Evolutionary conservation across 2,888 invertebrate species (phyloP), one percentile per base, ranked within the genome.

Genomic region (Scrobipalpa atriplicella): DNA sequence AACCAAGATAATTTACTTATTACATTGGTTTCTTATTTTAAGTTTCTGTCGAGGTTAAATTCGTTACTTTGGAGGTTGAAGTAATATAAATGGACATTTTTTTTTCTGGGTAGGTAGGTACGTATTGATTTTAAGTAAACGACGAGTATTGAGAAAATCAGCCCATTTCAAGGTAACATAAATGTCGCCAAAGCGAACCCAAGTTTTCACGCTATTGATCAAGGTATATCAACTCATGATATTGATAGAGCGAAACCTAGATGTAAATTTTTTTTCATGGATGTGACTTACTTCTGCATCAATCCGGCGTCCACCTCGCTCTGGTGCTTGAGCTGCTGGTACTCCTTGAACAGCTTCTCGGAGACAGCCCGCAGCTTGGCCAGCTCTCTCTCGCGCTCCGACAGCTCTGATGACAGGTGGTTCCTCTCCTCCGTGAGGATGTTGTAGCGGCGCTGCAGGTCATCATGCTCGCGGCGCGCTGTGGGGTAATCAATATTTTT

Each of bases 221-320:
- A n/a, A n/a, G n/a, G n/a, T n/a, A n/a, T n/a, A n/a, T n/a, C n/a
- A n/a, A n/a, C n/a, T n/a, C n/a, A n/a, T n/a, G n/a, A n/a, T n/a
- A n/a, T n/a, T n/a, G n/a, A n/a, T n/a, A n/a, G n/a, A n/a, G n/a
- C n/a, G n/a, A n/a, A n/a, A n/a, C n/a, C n/a, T n/a, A n/a, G n/a
- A n/a, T n/a, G n/a, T 39, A 39, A 39, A 39, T 1, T 39, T 39
- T 39, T 13, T 13, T 43, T 11, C 13, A 43, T 13, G 13, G 10
- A 13, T 43, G 13, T 43, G 21, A 79, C 92, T 90, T 70, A 94
- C 94, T 94, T 95, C 72, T 95, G 94, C 95, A 96, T 95, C 62
- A 96, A 95, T 2, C 94, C 94, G 0, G 95, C 94, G 78, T 96
- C 96, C 47, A 95, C 94, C 73, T 96, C 95, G 82, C 96, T 95